A percentile compares a stretch with the other conserved stretches of the same genome.
phyloP scores from a whole-genome alignment of 2,797 vertebrate species.

The Tragelaphus eurycerus region DNA sequence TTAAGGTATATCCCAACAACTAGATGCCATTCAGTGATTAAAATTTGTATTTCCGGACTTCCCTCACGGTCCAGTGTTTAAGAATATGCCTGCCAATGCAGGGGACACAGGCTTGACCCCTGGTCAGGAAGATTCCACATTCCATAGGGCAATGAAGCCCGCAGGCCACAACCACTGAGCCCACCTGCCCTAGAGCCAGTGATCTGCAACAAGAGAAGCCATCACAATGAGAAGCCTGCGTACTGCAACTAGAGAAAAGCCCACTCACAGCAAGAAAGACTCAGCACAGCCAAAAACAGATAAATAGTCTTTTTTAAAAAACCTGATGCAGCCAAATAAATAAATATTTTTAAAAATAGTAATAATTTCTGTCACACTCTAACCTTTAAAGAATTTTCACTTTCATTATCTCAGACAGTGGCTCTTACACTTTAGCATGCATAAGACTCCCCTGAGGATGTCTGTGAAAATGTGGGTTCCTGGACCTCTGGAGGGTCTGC shows the following conservation, averaged over 20 bases:
- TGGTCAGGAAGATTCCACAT: neutral
- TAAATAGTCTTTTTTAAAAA: neutral
- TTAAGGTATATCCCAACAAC: neutral
- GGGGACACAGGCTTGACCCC: neutral
- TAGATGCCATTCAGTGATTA: neutral
- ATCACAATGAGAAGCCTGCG: neutral
- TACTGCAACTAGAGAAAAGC: neutral
- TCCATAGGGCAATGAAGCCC: neutral
- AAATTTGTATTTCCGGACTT: neutral
- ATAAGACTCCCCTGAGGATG: neutral
- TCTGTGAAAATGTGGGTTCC: neutral
- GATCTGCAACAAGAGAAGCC: neutral
- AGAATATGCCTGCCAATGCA: neutral
- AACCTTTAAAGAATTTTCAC: conserved; percentile 1
- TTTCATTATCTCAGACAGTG: neutral
- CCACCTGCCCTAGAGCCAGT: neutral
- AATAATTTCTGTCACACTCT: neutral
- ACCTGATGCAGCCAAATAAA: neutral
- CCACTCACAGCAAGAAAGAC: neutral
- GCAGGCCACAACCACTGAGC: neutral
- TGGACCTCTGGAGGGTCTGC: neutral
- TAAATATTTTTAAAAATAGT: neutral
- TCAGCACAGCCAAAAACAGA: neutral
- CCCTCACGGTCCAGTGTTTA: neutral
- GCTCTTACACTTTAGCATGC: neutral